Base-by-base conservation (phyloP, 1,140 invertebrate species). In the Cataglyphis hispanica region DNA sequence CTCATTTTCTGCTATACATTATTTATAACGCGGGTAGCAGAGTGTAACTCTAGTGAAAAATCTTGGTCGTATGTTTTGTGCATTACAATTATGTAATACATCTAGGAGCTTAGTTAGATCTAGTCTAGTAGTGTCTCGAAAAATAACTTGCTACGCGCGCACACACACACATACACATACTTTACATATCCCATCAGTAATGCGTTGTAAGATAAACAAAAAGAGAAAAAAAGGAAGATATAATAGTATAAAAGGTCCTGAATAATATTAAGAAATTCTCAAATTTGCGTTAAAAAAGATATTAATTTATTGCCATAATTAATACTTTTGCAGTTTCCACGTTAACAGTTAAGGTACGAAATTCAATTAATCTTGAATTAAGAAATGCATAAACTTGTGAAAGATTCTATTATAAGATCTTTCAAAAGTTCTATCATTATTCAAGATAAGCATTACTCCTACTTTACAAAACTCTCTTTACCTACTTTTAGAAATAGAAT, bases 21-120 rank as follows among this genome's bases (percentile, higher is more conserved):
- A 83, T 83, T 83, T 83, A 83, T 83, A 72, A 72, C 31, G 1
- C 37, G n/a, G 13, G 13, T 43, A 81, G 60, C 50, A 40, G 34
- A 46, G 37, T 72, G 60, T 22, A 31, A 46, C 25, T 72, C n/a
- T 58, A 46, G 63, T 67, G 56, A 60, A 74, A 74, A 83, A 74
- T 46, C 37, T 72, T 16, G n/a, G 25, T 56, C 43, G 60, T 60
- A 61, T 61, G 25, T 72, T 74, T 74, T 60, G 25, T 27, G 7
- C 66, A 72, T 58, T 43, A 72, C 19, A 60, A 60, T 80, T 80
- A 80, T 34, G 63, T 69, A 80, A 80, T 61, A 60, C 27, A 22
- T 60, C 67, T 31, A 83, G 11, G 19, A 60, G 40, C n/a, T 61
- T 34, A 83, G 13, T 8, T 70, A 19, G 7, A 72, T 22, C 10